Conservation (phyloP, 2,113 vertebrate genomes). For the Desmodus rotundus region DNA sequence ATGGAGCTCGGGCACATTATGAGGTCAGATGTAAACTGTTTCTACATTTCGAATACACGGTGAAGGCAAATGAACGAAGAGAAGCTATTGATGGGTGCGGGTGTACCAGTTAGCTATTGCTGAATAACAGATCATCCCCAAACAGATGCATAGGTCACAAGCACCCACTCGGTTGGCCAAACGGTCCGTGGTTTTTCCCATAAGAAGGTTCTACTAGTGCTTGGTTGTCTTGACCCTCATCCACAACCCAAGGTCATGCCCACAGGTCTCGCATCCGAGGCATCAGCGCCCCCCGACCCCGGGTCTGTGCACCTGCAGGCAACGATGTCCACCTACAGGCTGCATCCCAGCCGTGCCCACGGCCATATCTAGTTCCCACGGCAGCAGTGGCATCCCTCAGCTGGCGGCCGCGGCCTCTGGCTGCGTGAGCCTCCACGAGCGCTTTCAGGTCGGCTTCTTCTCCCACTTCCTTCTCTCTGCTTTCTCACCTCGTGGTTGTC, state of each 20-base stretch:
- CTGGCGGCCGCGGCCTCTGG: background rate
- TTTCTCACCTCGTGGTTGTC: background rate
- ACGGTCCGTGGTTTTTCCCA: too few species aligned
- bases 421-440: constrained; percentile 2
- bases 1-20: background rate
- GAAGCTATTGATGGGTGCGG: background rate
- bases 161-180: too few species aligned
- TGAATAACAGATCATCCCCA: background rate
- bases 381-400: too few species aligned
- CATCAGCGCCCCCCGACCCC: background rate
- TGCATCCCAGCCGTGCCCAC: too few species aligned
- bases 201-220: too few species aligned
- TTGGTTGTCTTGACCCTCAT: too few species aligned
- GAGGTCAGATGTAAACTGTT: background rate
- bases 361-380: too few species aligned
- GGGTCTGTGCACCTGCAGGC: too few species aligned
- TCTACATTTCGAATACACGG: background rate
- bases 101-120: too few species aligned
- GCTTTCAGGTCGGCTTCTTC: constrained; percentile 59
- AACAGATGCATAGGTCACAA: background rate
- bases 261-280: fast-evolving
- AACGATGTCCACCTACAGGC: too few species aligned
- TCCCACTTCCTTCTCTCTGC: constrained; percentile 43
- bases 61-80: background rate
- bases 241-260: background rate